Base-by-base conservation (phyloP, 2,888 invertebrate species). In the Luperina nickerlii region DNA sequence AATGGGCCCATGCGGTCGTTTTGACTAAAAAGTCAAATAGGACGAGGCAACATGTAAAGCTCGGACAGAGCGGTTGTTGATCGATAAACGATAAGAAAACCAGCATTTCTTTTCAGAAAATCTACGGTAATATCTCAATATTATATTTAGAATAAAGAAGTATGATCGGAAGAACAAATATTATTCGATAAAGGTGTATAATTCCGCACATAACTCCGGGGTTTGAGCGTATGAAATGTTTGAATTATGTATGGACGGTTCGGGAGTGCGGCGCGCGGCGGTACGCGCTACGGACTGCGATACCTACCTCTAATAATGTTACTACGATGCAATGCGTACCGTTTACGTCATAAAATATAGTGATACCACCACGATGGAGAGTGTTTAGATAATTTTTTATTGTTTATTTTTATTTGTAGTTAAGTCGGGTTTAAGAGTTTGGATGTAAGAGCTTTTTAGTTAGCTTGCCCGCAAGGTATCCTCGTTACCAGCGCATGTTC, bases 221-320 rank as follows among this genome's bases (percentile, higher is more conserved):
- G 90, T 92, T 93, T 92, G 90, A 93, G 91, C 92, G 91, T 91
- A 92, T 91, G 92, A 94, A 92, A 91, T 85, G 90, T 91, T 92
- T 94, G 94, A 94, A 94, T 94, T 93, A 94, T 94, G 92, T 92
- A 76, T 81, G 57, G 88, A 82, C 38, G 65, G 88, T 86, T 88
- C 80, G 85, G 84, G 83, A 74, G 73, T 62, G 76, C 79, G 63
- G 48, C 8, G 48, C 54, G 48, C 45, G 74, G 48, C 20, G n/a
- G 48, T 71, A 32, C 48, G 62, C 62, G 82, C n/a, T 63, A 24
- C 54, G 68, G 88, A 87, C 88, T 86, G 87, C 87, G 89, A 90
- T 89, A 89, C 87, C 83, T 89, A 89, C 87, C 83, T 82, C 86
- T 91, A 91, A 92, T 91, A 90, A 83, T 91, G 88, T 92, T 92